phyloP scores from a whole-genome alignment of 30 jellyfish, hydroid and myxozoan genomes.

The Aurelia sp. region DNA sequence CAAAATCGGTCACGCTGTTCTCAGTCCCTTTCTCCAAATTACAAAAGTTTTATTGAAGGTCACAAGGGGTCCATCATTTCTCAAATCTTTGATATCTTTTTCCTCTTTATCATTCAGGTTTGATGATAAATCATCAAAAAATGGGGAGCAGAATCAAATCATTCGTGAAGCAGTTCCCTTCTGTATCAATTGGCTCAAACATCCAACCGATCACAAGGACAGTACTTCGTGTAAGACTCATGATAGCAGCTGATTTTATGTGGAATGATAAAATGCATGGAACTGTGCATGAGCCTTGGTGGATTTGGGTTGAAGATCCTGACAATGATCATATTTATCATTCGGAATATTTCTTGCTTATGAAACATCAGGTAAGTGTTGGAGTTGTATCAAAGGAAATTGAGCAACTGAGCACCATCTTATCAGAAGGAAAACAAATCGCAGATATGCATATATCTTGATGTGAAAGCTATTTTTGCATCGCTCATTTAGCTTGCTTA shows the following conservation, averaged over 20 bases:
- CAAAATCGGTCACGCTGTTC: no score
- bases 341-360: conserved; percentile 85
- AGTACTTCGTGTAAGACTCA: conserved; percentile 90
- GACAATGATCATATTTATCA: conserved; percentile 94
- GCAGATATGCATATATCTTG: no score
- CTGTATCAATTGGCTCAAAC: conserved; percentile 74
- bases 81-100: neutral
- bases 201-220: conserved; percentile 98
- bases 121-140: conserved; percentile 80
- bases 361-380: conserved; percentile 83
- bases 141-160: conserved; percentile 88
- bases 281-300: conserved; percentile 91
- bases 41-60: no score
- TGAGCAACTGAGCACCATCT: no score
- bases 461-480: neutral
- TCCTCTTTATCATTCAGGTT: conserved; percentile 44
- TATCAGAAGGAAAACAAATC: no score
- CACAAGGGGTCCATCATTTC: no score
- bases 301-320: conserved; percentile 99
- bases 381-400: neutral
- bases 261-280: conserved; percentile 99
- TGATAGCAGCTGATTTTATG: conserved; percentile 82
- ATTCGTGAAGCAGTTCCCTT: conserved; percentile 89
- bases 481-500: neutral
- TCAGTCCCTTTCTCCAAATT: no score